These are phyloP conservation scores for Calephelis perditalis DNA, from an alignment of 2,888 invertebrate species.

Conservation along the genomic window DNA sequence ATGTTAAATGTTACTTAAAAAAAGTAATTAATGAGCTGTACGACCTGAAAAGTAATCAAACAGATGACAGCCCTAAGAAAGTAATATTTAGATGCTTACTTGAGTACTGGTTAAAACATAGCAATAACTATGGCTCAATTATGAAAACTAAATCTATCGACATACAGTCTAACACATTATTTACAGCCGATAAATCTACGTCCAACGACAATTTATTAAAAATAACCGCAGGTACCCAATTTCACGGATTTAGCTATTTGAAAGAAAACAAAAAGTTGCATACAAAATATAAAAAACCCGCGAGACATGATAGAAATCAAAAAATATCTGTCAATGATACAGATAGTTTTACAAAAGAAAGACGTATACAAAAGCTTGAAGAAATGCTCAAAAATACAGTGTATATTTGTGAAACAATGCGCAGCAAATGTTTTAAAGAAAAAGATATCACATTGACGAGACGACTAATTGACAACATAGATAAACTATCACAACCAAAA, in stretches of 20 bases:
- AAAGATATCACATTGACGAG: slow-evolving; percentile 58
- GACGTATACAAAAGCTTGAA: slow-evolving; percentile 56
- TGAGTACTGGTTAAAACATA: slow-evolving; percentile 58
- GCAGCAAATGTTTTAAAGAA: slow-evolving; percentile 38
- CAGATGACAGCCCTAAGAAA: slow-evolving; percentile 48
- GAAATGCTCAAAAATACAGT: slow-evolving; percentile 56
- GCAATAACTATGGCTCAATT: slow-evolving; percentile 37
- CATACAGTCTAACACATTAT: slow-evolving; percentile 45
- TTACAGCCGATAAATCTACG: slow-evolving; percentile 48
- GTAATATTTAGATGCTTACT: slow-evolving; percentile 51
- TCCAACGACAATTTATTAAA: slow-evolving; percentile 41
- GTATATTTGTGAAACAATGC: slow-evolving; percentile 48
- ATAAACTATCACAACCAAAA: slow-evolving; percentile 34
- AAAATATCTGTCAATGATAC: slow-evolving; percentile 2
- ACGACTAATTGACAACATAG: slow-evolving; percentile 49
- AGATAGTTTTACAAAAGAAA: slow-evolving; percentile 50
- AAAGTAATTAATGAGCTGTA: slow-evolving; percentile 53
- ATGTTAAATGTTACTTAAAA: slow-evolving; percentile 42
- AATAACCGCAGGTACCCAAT: slow-evolving; percentile 48
- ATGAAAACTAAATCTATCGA: slow-evolving; percentile 41
- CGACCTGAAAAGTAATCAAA: slow-evolving; percentile 37
- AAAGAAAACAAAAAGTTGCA: slow-evolving; percentile 25
- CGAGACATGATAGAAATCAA: slow-evolving; percentile 21
- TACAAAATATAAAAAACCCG: slow-evolving; percentile 24
- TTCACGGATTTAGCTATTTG: slow-evolving; percentile 37